Evolutionary conservation across 2,797 vertebrate species (phyloP), one percentile per base, ranked within the genome.

Genomic region (Brachyalestes nurse): DNA sequence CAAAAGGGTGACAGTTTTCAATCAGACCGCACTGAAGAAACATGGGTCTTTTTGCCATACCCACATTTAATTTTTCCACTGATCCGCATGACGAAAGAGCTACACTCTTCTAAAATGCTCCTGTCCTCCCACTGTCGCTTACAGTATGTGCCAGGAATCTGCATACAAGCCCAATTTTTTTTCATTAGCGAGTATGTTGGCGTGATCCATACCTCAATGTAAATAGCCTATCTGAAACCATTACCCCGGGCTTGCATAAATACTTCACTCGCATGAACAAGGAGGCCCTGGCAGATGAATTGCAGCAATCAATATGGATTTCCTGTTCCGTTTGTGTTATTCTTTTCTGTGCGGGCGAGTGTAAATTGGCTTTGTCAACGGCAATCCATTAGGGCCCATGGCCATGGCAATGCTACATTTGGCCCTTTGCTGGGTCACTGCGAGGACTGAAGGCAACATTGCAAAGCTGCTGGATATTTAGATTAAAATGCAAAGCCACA

Each of bases 101-200:
- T 34, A 19, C 7, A 2, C 60, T 55, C 23, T 57, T 58, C 21
- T 4, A 10, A 74, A 28, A 23, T 40, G 21, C 25, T 7, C 42
- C 3, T 16, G 38, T 21, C 5, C 19, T 62, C 21, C 10, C 0
- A 2, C 14, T 19, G 28, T 14, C 49, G 3, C 28, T 45, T 21
- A 47, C 78, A 34, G 76, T 73, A 78, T 82, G 80, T 77, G 49
- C 83, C 72, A 80, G 83, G 86, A 87, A 88, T 89, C 87, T 86
- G 84, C 89, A 89, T 88, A 87, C 79, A 79, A 81, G 85, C 80
- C 77, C 66, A 79, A 83, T 83, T 86, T 45, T 86, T 77, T 80
- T 64, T 84, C 83, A 83, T 85, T 88, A 86, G 77, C 81, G 79
- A 80, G 61, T 57, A 5, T 75, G 81, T 82, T 88, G 88, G 87